Evolutionary conservation across 2,888 invertebrate genomes (phyloP).

Genomic region (Trichogramma evanescens): DNA sequence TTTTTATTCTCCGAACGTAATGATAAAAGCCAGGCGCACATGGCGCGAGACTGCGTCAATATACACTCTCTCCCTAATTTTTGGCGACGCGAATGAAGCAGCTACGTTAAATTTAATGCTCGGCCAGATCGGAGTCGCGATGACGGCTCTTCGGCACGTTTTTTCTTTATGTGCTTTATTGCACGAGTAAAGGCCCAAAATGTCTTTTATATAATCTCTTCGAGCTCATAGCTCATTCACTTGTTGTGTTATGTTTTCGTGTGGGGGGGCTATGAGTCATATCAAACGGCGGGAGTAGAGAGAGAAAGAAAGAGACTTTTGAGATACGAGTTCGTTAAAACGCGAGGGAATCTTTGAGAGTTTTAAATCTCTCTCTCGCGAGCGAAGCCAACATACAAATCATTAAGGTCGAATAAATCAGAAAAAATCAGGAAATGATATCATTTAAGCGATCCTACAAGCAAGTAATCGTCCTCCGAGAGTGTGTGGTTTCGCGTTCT

Average conservation of each 20-base stretch:
- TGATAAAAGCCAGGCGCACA: too few species aligned
- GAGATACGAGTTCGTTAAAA: constrained; percentile 2
- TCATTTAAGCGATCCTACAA: constrained; percentile 9
- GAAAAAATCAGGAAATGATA: constrained; percentile 22
- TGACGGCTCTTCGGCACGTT: constrained; percentile 6
- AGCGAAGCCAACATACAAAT: not conserved
- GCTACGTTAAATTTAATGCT: too few species aligned
- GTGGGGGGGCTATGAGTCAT: not conserved
- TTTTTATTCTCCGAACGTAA: too few species aligned
- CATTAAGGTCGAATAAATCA: constrained; percentile 21
- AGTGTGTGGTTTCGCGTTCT: not conserved
- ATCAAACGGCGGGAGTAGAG: too few species aligned
- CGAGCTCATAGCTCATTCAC: constrained; percentile 3
- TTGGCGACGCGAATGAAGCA: too few species aligned
- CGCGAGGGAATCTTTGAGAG: not conserved
- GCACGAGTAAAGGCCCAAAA: constrained; percentile 1
- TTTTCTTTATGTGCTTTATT: not conserved
- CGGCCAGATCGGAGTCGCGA: constrained; percentile 3
- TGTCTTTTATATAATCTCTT: constrained; percentile 6
- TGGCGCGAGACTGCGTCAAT: too few species aligned
- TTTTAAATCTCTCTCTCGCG: constrained; percentile 2
- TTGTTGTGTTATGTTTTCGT: constrained; percentile 7
- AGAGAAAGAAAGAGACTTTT: too few species aligned
- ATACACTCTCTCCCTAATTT: too few species aligned
- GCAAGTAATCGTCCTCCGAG: not conserved